Base-by-base conservation (phyloP, 2,797 vertebrate species). In the Hemitrygon akajei region DNA sequence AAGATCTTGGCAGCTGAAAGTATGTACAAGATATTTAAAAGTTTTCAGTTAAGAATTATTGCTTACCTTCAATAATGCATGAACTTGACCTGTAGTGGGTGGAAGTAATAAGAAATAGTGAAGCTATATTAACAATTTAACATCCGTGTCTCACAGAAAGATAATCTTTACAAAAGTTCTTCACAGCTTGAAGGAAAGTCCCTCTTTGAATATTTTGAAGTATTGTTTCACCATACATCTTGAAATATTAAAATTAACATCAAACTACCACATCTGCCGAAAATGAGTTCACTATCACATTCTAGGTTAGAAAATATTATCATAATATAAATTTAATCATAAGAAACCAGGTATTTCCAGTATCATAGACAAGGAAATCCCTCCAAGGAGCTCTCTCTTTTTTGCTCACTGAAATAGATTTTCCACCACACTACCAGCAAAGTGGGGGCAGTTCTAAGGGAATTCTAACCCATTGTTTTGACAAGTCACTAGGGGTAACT, bases 31-130 rank as follows among this genome's bases (percentile, higher is more conserved):
- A 89, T 5, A 37, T 89, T 69, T 34, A 37, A 89, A 69, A 89
- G 30, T 4, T 56, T 82, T n/a, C 12, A 47, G 25, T 3, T 22
- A 91, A 40, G 37, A 20, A 25, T 5, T 75, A n/a, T 12, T 56
- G 75, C 91, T 93, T 93, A 93, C 91, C 91, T 76, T 93, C 91
- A 75, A 56, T 58, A 76, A 93, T 69, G 73, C 91, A 93, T 58
- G 91, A 93, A n/a, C 20, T 93, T 56, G 40, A 93, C 73, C 91
- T 93, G 40, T 56, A 56, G 5, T 22, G 69, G 71, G 71, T 30
- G 27, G 27, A 76, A 76, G 71, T 0, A 58, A 93, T 27, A 47
- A 20, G 30, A 69, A 6, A 89, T 37, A 75, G 10, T 93, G 91
- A 93, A 75, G 47, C 40, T 89, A 69, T 9, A 89, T 89, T 20